A percentile compares a stretch with the other conserved stretches of the same genome.
Conservation (phyloP, 2,113 vertebrate species). For the Centropristis striata region DNA sequence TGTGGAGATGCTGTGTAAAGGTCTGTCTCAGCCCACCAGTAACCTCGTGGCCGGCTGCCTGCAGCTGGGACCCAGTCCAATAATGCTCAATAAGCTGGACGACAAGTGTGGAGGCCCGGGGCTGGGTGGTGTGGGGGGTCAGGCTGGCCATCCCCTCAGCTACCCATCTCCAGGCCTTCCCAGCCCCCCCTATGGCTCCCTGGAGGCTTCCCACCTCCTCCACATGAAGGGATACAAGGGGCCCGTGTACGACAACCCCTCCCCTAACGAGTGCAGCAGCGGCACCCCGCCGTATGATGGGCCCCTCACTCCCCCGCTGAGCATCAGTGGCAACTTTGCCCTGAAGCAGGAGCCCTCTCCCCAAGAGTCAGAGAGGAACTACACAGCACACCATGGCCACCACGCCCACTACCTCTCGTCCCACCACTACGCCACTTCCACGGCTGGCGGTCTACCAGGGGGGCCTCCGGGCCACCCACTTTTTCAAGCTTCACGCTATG, state of each 20-base stretch:
- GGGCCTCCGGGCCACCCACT: conserved; percentile 87
- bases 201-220: conserved; percentile 92
- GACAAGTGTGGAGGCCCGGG: conserved; percentile 85
- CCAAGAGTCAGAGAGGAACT: conserved; percentile 90
- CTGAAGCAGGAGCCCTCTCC: conserved; percentile 95
- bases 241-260: conserved; percentile 88
- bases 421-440: conserved; percentile 82
- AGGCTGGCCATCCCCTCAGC: conserved; percentile 83
- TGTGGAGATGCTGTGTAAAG: conserved; percentile 97
- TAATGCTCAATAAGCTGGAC: conserved; percentile 89
- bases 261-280: conserved; percentile 87
- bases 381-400: conserved; percentile 75
- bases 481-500: conserved; percentile 89
- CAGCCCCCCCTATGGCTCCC: conserved; percentile 94
- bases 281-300: conserved; percentile 94
- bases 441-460: conserved; percentile 81
- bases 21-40: conserved; percentile 97
- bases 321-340: conserved; percentile 94
- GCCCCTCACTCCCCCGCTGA: conserved; percentile 94
- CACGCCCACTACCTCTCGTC: conserved; percentile 83
- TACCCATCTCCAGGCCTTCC: conserved; percentile 95
- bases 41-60: conserved; percentile 97
- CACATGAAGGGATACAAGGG: conserved; percentile 94
- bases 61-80: conserved; percentile 88
- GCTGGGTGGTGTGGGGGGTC: conserved; percentile 77